Base-by-base conservation (phyloP, 1,140 invertebrate genomes). In the Chrysomallon squamiferum region DNA sequence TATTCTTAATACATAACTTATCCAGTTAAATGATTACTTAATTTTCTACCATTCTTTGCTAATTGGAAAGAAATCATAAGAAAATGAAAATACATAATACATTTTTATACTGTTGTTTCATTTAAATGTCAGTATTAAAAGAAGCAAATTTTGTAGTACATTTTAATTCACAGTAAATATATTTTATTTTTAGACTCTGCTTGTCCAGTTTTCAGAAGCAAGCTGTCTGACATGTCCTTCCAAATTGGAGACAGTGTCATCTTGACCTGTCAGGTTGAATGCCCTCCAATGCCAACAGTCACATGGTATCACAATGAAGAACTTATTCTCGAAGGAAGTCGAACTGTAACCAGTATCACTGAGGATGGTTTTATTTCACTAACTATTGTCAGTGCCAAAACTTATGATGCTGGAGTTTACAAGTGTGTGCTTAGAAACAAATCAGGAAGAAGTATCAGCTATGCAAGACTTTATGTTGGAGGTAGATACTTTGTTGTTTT, bases 261-360 rank as follows among this genome's bases (percentile, higher is more conserved):
- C 67, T 86, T 98, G 6, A 88, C 90, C 11, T 97, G 95, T 84
- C 91, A 91, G 57, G 93, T 94, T 2, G 92, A 95, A 5, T 95
- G 95, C 0, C 92, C 94, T 76, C 96, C 96, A 0, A 90, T 92
- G 76, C 95, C 96, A 0, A 86, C 88, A 49, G 90, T 98, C n/a
- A 93, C 96, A 71, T 99, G 97, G 96, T 98, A 84, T 63, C 80
- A 85, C 47, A 87, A 88, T 60, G 87, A 87, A 65, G 84, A 84
- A 50, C 69, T 81, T 15, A 62, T 88, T 1, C 71, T 73, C 5
- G 82, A 85, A 25, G 65, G 73, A 38, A 59, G 59, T 11, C 89
- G 89, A 49, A 90, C 96, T 56, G 88, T 90, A 35, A 92, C 93
- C 1, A 91, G 90, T 0, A 87, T 91, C 56, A 89, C 91, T 68